These are phyloP conservation scores for Timandra comae DNA, from an alignment of 2,888 invertebrate genomes.

Conservation along the genomic window DNA sequence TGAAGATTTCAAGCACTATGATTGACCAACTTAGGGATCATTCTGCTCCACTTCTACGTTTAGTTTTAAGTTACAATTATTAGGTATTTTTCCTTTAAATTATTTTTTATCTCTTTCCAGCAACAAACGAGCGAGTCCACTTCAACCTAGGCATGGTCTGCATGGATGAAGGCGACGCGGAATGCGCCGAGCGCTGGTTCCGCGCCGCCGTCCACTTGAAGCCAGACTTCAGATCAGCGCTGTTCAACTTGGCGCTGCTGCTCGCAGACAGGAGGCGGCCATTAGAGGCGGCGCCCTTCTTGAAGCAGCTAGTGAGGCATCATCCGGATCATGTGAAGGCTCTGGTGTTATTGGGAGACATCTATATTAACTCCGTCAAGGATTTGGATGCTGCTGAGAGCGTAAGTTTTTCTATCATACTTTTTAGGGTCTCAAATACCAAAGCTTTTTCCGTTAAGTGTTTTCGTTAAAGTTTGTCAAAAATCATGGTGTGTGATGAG, in stretches of 20 bases:
- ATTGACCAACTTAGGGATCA: too few relatives aligned
- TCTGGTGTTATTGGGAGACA: constrained; percentile 93
- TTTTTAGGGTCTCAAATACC: too few relatives aligned
- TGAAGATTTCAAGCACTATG: too few relatives aligned
- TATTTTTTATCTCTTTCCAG: too few relatives aligned
- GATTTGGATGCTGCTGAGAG: constrained; percentile 96
- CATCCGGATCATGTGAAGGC: constrained; percentile 97
- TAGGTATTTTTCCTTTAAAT: too few relatives aligned
- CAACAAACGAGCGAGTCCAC: constrained; percentile 92
- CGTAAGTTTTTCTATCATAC: constrained; percentile 83
- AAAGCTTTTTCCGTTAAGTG: too few relatives aligned
- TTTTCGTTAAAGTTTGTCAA: too few relatives aligned
- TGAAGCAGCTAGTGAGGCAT: constrained; percentile 92
- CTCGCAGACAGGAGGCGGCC: constrained; percentile 92
- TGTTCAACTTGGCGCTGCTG: constrained; percentile 94
- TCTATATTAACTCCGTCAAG: constrained; percentile 96
- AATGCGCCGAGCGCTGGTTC: constrained; percentile 94
- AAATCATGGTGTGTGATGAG: too few relatives aligned
- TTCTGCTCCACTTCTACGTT: too few relatives aligned
- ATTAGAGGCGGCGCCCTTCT: constrained; percentile 92
- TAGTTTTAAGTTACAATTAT: too few relatives aligned
- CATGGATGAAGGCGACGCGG: constrained; percentile 95
- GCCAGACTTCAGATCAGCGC: constrained; percentile 92
- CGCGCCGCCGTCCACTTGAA: constrained; percentile 91
- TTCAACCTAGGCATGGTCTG: constrained; percentile 98